A percentile compares a stretch with the other conserved stretches of the same genome.
These are phyloP conservation scores for Oncopodura yosiiana DNA, from an alignment of 1,140 invertebrate species.

Conservation along the genomic window DNA sequence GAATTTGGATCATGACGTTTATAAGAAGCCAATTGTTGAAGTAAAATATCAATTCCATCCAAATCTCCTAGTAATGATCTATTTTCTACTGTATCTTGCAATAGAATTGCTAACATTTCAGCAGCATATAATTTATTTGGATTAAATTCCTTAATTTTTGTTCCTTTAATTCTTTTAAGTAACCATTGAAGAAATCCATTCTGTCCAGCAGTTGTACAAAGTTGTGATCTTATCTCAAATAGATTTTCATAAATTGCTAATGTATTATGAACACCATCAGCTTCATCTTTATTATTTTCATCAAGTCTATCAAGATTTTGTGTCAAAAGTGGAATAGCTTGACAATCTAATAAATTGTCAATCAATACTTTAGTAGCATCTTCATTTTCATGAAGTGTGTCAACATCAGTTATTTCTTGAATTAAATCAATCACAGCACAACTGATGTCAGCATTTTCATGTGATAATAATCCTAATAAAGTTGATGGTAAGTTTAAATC, in stretches of 20 bases:
- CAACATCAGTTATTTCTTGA: conserved; percentile 91
- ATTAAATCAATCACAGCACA: conserved; percentile 70
- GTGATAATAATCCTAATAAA: conserved; percentile 81
- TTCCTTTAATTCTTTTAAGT: conserved; percentile 73
- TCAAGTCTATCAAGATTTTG: conserved; percentile 90
- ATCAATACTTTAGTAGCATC: conserved; percentile 69
- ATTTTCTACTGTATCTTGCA: conserved; percentile 81
- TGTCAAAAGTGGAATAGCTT: conserved; percentile 80
- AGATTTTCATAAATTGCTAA: conserved; percentile 83
- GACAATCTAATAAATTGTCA: conserved; percentile 70
- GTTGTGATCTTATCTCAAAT: conserved; percentile 77
- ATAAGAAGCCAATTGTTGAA: conserved; percentile 92
- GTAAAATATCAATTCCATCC: conserved; percentile 90
- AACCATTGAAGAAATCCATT: conserved; percentile 81
- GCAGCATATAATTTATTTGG: conserved; percentile 91
- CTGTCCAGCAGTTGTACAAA: conserved; percentile 62
- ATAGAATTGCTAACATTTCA: conserved; percentile 89
- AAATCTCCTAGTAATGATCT: conserved; percentile 72
- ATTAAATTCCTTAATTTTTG: conserved; percentile 86
- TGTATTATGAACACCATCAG: conserved; percentile 92
- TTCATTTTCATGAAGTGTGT: conserved; percentile 82
- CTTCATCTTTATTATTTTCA: conserved; percentile 87
- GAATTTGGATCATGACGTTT: conserved; percentile 86
- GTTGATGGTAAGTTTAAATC: conserved; percentile 80
- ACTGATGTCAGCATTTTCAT: conserved; percentile 93